Evolutionary conservation across 2,113 vertebrate genomes (phyloP), one percentile per base, ranked within the genome.

Genomic region (Rhagologus leucostigma): DNA sequence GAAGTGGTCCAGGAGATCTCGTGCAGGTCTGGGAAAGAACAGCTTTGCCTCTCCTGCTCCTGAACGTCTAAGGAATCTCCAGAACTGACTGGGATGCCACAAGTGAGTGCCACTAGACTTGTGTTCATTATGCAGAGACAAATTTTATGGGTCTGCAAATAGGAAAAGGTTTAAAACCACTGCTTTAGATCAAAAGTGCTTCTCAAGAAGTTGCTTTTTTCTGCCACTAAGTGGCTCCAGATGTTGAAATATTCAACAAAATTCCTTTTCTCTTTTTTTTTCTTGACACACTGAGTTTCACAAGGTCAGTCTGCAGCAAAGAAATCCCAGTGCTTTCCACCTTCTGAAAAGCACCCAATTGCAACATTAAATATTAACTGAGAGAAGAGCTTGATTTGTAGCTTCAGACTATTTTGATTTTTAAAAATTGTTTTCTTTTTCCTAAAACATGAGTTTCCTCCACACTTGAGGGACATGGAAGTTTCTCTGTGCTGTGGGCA

Each of bases 221-320:
- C 95, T 92, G 59, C 97, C 95, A 95, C 96, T 97, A 97, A 98
- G 96, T 97, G 96, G 92, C 87, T 98, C 97, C 97, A 95, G 95
- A 95, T 96, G 96, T 96, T 98, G 96, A 98, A 98, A 98, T 98
- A 97, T 96, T 97, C 96, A 97, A 96, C 59, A 95, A 96, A 92
- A 95, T 77, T 93, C 47, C 78, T 96, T 93, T 89, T 65, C 33
- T 78, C 32, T 46, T 55, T 68, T 60, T 75, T 96, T 87, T 90
- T 41, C 70, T 77, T 83, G 59, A 82, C 81, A 77, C 85, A n/a
- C 74, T 17, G 77, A 60, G 55, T 94, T 95, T 97, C 95, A 95
- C 78, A 63, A 73, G 94, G 93, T 95, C 84, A 89, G 29, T 89
- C 74, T 77, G 39, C 41, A 94, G 56, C 55, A 83, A 68, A 79